phyloP scores from a whole-genome alignment of 2,113 vertebrate genomes.

The Pluvianellus socialis region DNA sequence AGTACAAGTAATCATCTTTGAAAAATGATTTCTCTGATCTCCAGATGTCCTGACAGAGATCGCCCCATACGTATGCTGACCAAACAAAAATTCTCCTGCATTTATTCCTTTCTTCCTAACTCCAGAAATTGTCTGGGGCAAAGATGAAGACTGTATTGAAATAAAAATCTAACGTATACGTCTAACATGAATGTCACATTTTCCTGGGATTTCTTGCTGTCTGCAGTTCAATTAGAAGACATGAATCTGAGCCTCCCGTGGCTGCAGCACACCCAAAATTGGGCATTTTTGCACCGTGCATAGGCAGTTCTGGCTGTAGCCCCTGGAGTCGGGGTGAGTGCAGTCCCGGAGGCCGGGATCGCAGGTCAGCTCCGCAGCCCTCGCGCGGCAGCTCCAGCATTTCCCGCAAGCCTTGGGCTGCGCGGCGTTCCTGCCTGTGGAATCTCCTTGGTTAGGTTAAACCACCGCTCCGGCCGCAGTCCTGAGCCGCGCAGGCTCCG shows the following conservation, averaged over 20 bases:
- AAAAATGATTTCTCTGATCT: conserved; percentile 18
- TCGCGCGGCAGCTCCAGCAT: no score
- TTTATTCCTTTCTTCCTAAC: not conserved
- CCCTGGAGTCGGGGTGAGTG: no score
- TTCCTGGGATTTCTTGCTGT: not conserved
- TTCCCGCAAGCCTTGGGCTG: no score
- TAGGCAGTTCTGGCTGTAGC: no score
- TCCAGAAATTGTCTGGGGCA: not conserved
- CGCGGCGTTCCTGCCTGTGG: rapidly evolving
- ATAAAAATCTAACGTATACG: not conserved
- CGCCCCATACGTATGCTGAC: not conserved
- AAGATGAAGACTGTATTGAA: not conserved
- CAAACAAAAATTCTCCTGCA: not conserved
- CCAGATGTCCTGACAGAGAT: not conserved
- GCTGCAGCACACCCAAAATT: not conserved
- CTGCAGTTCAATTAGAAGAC: no score
- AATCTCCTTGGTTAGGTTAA: not conserved
- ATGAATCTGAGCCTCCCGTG: rapidly evolving
- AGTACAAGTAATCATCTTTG: conserved; percentile 38
- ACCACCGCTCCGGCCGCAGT: not conserved
- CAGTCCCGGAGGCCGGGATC: no score
- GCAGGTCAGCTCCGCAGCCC: no score
- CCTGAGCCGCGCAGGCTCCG: rapidly evolving
- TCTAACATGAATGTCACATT: not conserved
- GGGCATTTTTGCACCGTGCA: no score